These are phyloP conservation scores for Acanthosepion pharaonis DNA, from an alignment of 2,888 invertebrate genomes.

Conservation along the genomic window DNA sequence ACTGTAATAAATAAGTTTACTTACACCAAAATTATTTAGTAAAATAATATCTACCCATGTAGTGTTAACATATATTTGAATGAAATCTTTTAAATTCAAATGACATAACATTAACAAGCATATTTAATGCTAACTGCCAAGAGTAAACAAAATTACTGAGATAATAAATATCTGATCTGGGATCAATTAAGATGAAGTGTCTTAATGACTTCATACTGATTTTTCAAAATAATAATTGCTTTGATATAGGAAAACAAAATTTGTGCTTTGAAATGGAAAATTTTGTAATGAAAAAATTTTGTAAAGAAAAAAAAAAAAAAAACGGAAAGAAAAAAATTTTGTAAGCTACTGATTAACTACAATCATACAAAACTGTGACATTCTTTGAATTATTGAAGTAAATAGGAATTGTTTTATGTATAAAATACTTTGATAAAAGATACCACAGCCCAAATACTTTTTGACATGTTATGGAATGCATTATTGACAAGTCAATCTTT, in stretches of 20 bases:
- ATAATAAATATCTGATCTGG: background rate
- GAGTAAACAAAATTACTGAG: background rate
- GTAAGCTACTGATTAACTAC: too few species aligned
- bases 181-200: background rate
- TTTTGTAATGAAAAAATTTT: too few species aligned
- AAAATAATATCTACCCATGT: too few species aligned
- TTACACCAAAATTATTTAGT: too few species aligned
- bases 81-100: background rate
- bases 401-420: background rate
- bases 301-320: too few species aligned
- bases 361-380: background rate
- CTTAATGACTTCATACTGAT: background rate
- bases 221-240: background rate
- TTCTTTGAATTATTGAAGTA: background rate
- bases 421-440: background rate
- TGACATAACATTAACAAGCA: background rate
- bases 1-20: too few species aligned
- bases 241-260: background rate
- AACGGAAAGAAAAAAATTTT: too few species aligned
- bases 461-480: background rate
- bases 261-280: background rate
- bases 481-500: background rate
- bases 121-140: background rate
- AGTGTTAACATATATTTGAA: too few species aligned
- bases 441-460: background rate